phyloP scores from a whole-genome alignment of 2,113 vertebrate genomes.

The Podocnemis expansa region DNA sequence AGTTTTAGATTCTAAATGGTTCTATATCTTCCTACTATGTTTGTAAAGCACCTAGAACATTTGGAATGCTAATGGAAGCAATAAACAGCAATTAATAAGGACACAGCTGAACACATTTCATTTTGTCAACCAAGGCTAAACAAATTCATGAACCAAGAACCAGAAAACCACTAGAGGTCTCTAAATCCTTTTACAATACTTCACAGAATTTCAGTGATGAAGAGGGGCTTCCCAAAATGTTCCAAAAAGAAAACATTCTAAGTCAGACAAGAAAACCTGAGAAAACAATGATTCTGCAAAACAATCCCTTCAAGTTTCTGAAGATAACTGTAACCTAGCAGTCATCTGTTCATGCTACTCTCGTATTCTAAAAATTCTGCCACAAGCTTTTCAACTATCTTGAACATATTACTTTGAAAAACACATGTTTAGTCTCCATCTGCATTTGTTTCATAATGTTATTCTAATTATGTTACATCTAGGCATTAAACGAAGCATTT shows the following conservation, averaged over 20 bases:
- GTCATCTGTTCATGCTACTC: background rate
- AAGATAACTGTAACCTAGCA: background rate
- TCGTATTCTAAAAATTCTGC: background rate
- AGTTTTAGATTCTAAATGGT: background rate
- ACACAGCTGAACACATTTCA: fast-evolving
- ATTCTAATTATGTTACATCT: background rate
- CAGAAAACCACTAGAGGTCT: conserved; percentile 66
- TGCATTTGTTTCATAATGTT: background rate
- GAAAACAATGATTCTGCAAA: background rate
- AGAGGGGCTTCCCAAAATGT: background rate
- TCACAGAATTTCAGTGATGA: background rate
- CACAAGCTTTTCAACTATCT: background rate
- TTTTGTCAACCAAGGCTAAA: background rate
- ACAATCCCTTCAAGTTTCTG: background rate
- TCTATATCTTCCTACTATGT: background rate
- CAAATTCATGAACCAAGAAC: background rate
- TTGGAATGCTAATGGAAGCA: background rate
- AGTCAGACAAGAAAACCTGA: background rate
- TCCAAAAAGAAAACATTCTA: background rate
- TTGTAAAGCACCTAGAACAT: background rate
- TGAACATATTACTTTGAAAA: background rate
- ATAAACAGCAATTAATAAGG: background rate
- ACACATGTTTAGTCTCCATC: background rate
- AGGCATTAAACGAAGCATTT: background rate
- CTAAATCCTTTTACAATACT: conserved; percentile 13